Conservation (phyloP, 2,888 invertebrate species). For the Tinea pellionella region DNA sequence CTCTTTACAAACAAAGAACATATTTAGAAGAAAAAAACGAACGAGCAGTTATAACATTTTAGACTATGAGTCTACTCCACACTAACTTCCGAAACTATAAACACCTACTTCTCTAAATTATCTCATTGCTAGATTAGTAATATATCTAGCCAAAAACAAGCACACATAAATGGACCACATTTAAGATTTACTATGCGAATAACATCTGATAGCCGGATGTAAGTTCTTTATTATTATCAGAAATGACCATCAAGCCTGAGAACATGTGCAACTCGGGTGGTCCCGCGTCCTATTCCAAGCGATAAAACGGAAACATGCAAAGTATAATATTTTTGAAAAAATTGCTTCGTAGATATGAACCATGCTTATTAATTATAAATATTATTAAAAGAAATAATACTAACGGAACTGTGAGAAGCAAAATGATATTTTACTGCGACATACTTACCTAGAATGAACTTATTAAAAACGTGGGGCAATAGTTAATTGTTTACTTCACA, state of each 20-base stretch:
- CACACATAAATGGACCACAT: neutral
- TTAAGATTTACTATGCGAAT: neutral
- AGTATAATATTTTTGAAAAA: too few relatives aligned
- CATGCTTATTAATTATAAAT: too few relatives aligned
- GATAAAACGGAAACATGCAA: too few relatives aligned
- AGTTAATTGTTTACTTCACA: too few relatives aligned
- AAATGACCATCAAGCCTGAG: neutral
- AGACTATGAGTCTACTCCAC: too few relatives aligned
- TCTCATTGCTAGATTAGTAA: too few relatives aligned
- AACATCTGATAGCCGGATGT: conserved; percentile 3
- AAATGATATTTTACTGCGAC: neutral
- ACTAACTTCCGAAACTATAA: too few relatives aligned
- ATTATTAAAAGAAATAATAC: neutral
- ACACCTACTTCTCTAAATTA: too few relatives aligned
- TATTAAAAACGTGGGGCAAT: neutral
- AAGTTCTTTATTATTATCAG: neutral
- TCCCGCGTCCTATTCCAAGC: neutral
- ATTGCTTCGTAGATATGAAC: too few relatives aligned
- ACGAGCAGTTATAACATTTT: too few relatives aligned
- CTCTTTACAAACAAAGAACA: neutral
- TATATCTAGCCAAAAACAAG: too few relatives aligned
- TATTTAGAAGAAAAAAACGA: neutral
- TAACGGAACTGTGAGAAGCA: neutral
- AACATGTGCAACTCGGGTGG: conserved; percentile 1
- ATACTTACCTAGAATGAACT: neutral